These are phyloP conservation scores for Neostethus bicornis DNA, from an alignment of 2,797 vertebrate genomes.

Conservation along the genomic window DNA sequence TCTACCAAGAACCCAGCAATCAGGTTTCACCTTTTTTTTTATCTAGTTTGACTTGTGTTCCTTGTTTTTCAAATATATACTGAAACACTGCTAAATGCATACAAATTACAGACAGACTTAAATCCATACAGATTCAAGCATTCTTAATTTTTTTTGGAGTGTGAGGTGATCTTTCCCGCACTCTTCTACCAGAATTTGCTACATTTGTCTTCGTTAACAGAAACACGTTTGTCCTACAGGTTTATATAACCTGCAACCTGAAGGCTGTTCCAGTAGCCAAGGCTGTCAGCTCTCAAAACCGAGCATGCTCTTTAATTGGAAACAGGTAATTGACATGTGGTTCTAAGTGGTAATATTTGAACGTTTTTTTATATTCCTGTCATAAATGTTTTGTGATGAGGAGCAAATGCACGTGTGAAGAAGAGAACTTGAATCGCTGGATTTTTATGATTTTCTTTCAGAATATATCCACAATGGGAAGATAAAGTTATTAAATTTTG, in stretches of 20 bases:
- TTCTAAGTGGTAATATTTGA: background rate
- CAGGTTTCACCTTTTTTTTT: slow-evolving; percentile 30
- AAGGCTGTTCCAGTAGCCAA: slow-evolving; percentile 55
- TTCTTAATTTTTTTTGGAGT: too few species aligned
- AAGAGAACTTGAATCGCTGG: too few species aligned
- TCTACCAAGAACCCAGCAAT: slow-evolving; percentile 55
- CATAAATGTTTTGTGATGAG: too few species aligned
- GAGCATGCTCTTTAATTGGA: slow-evolving; percentile 72
- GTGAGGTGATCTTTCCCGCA: too few species aligned
- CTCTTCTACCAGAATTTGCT: background rate
- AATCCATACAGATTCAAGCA: too few species aligned
- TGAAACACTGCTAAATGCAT: too few species aligned
- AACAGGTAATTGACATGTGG: slow-evolving; percentile 57
- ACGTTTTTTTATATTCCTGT: background rate
- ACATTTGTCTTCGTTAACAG: background rate
- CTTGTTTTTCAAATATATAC: too few species aligned
- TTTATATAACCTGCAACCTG: slow-evolving; percentile 71
- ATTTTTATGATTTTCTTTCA: too few species aligned
- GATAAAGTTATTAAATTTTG: too few species aligned
- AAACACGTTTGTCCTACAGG: slow-evolving; percentile 37
- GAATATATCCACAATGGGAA: too few species aligned
- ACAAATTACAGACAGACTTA: too few species aligned
- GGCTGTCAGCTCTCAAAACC: slow-evolving; percentile 36
- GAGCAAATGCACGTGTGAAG: too few species aligned
- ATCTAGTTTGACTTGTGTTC: background rate